Evolutionary conservation across 2,797 vertebrate genomes (phyloP), one percentile per base, ranked within the genome.

Genomic region (Tragopan temminckii): DNA sequence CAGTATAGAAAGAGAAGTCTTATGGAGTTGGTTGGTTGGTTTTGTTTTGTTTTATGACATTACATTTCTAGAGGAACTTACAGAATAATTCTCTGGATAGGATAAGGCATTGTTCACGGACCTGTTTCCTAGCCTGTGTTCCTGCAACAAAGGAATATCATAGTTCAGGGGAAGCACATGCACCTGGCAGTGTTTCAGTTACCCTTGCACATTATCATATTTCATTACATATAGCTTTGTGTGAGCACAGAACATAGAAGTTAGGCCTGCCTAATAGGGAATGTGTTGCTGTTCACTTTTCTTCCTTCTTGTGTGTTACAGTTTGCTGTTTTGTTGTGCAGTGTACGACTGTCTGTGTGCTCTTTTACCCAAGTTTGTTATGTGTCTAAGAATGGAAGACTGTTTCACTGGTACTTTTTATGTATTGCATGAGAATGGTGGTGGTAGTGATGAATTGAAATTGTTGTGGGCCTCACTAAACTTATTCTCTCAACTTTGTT

Each of bases 261-360:
- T 68, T 72, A 58, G 87, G 40, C 69, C 87, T 95, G 89, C 94
- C 77, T 94, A 79, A 92, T 88, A 95, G 80, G 95, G 92, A 97
- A 92, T 97, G 97, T 91, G 85, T 95, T 95, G 78, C 81, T 96
- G 78, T 94, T 96, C 80, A 80, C 70, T 96, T 79, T 96, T 94
- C 91, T 78, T 81, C 91, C n/a, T 93, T 92, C 35, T 43, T 71
- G 43, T 94, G 69, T 97, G 69, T 94, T 92, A 81, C 35, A 85
- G 50, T 95, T 96, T 74, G 57, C 52, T 91, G 55, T 95, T 90
- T 78, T 95, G 93, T 97, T n/a, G 40, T 94, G 89, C 89, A 87
- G 66, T 96, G 88, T 97, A 33, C 61, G 43, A 33, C 92, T 94
- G 82, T 96, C 71, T 93, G 72, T 50, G 77, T 97, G 80, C 63